phyloP scores from a whole-genome alignment of 2,797 vertebrate species.

The Capromys pilorides region DNA sequence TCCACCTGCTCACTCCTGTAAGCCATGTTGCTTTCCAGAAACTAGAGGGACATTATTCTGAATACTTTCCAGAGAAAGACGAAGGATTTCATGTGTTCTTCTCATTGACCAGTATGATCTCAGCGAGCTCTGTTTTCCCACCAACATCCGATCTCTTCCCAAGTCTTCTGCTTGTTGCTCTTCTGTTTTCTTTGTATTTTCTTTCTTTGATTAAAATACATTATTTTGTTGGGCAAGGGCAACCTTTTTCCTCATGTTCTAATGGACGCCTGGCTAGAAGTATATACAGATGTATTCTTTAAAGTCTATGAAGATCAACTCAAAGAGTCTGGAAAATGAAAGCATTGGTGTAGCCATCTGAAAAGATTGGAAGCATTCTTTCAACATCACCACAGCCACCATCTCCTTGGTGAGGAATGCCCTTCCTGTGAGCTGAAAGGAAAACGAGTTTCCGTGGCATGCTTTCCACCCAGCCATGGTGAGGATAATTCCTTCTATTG shows the following conservation, averaged over 20 bases:
- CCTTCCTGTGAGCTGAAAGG: slow-evolving; percentile 71
- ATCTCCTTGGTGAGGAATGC: slow-evolving; percentile 69
- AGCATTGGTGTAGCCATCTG: slow-evolving; percentile 7
- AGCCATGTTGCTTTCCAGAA: neutral
- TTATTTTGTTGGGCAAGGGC: slow-evolving; percentile 34
- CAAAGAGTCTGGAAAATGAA: slow-evolving; percentile 74
- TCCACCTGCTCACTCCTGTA: neutral
- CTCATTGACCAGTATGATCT: neutral
- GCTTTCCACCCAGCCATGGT: slow-evolving; percentile 76
- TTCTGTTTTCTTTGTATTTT: neutral
- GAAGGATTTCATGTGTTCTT: neutral
- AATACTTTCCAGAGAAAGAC: neutral
- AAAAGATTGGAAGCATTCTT: slow-evolving; percentile 69
- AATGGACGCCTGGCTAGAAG: slow-evolving; percentile 49
- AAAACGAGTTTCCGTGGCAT: slow-evolving; percentile 77
- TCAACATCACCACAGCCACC: slow-evolving; percentile 61
- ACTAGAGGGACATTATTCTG: neutral
- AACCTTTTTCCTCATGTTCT: neutral
- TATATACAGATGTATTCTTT: slow-evolving; percentile 19
- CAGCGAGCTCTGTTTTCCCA: neutral
- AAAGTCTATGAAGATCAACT: slow-evolving; percentile 26
- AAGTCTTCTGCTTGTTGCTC: neutral
- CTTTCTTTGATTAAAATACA: slow-evolving; percentile 22
- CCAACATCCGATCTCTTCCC: neutral
- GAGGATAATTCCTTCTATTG: slow-evolving; percentile 82